These are phyloP conservation scores for Scaptomyza reducta DNA, from an alignment of 2,888 invertebrate species.

Conservation along the genomic window DNA sequence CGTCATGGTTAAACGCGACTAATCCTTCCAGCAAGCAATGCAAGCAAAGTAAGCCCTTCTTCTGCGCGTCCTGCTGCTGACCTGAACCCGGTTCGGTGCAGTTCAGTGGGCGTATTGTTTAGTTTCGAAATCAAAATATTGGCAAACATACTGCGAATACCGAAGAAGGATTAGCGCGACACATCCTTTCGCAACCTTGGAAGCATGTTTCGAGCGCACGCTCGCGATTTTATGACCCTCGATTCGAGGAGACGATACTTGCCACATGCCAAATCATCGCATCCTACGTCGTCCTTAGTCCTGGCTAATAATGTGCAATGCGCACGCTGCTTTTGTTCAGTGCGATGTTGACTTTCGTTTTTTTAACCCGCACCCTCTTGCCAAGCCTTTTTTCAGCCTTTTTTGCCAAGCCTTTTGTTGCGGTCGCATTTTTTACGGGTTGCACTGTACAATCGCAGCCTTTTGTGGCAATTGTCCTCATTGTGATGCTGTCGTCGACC, in stretches of 20 bases:
- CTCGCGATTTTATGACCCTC: slow-evolving; percentile 58
- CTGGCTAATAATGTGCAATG: slow-evolving; percentile 65
- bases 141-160: slow-evolving; percentile 53
- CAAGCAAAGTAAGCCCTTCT: slow-evolving; percentile 32
- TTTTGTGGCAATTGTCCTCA: slow-evolving; percentile 62
- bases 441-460: slow-evolving; percentile 47
- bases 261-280: slow-evolving; percentile 30
- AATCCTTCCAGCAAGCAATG: slow-evolving; percentile 66
- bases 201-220: slow-evolving; percentile 49
- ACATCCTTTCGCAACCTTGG: slow-evolving; percentile 72
- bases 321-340: slow-evolving; percentile 53
- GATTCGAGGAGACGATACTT: slow-evolving; percentile 16
- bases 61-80: slow-evolving; percentile 22
- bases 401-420: slow-evolving; percentile 58
- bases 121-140: slow-evolving; percentile 82
- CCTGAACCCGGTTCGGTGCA: slow-evolving; percentile 42
- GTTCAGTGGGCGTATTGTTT: slow-evolving; percentile 78
- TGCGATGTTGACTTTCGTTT: slow-evolving; percentile 64
- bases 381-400: slow-evolving; percentile 52
- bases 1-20: slow-evolving; percentile 74
- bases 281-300: slow-evolving; percentile 25
- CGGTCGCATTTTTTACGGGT: slow-evolving; percentile 73
- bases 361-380: slow-evolving; percentile 56
- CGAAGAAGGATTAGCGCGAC: slow-evolving; percentile 61
- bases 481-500: slow-evolving; percentile 29